phyloP scores from a whole-genome alignment of 1,140 invertebrate genomes.

The Zophobas morio region DNA sequence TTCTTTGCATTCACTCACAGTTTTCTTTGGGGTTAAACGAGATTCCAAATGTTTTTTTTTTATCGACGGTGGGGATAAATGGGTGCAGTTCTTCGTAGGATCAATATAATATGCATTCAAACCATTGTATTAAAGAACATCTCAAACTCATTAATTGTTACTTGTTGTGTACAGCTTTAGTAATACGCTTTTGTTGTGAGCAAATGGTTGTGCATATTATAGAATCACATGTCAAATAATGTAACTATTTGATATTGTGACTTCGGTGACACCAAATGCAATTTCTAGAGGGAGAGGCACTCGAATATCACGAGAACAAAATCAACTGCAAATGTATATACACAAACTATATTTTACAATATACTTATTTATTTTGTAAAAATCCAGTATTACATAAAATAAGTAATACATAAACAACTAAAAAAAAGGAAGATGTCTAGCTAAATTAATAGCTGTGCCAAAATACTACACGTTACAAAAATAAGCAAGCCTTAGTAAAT shows the following conservation, averaged over 20 bases:
- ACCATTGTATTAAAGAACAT: slow-evolving; percentile 64
- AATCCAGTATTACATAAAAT: slow-evolving; percentile 52
- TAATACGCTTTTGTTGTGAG: slow-evolving; percentile 58
- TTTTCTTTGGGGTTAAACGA: neutral
- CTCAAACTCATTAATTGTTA: slow-evolving; percentile 59
- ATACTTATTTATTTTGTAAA: slow-evolving; percentile 53
- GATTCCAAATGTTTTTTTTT: no score
- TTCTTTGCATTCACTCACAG: slow-evolving; percentile 19
- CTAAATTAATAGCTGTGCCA: slow-evolving; percentile 58
- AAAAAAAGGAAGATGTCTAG: slow-evolving; percentile 47
- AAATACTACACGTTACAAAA: slow-evolving; percentile 45
- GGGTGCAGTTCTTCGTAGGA: slow-evolving; percentile 38
- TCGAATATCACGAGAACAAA: slow-evolving; percentile 49
- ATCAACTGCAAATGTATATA: slow-evolving; percentile 59
- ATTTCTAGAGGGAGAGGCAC: slow-evolving; percentile 65
- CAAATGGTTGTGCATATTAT: slow-evolving; percentile 66
- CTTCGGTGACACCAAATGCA: slow-evolving; percentile 63
- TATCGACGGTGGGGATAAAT: neutral
- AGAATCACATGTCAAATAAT: slow-evolving; percentile 59
- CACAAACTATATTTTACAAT: slow-evolving; percentile 61
- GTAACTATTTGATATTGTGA: slow-evolving; percentile 57
- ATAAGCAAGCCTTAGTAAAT: slow-evolving; percentile 20
- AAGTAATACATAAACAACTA: slow-evolving; percentile 28
- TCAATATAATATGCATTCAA: slow-evolving; percentile 65
- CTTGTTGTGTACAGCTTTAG: slow-evolving; percentile 66